Evolutionary conservation across 2,797 vertebrate species (phyloP).

Genomic region (Acipenser ruthenus): DNA sequence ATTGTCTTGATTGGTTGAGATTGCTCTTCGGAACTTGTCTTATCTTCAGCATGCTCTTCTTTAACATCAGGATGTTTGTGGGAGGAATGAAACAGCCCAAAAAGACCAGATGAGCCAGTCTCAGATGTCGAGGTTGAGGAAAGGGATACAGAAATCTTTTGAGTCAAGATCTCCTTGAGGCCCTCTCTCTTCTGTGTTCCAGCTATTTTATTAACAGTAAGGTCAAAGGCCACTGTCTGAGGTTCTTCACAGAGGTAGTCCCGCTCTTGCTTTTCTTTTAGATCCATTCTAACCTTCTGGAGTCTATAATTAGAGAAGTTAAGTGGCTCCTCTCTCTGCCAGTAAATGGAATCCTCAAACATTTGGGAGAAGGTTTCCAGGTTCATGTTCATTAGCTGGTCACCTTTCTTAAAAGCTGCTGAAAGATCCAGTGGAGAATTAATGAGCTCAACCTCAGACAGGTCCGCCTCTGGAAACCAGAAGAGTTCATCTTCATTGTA

Average conservation of each 20-base stretch:
- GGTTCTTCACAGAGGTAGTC: conserved; percentile 46
- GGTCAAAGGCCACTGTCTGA: conserved; percentile 61
- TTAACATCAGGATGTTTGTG: conserved; percentile 48
- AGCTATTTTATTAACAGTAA: conserved; percentile 51
- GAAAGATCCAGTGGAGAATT: conserved; percentile 85
- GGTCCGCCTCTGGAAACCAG: conserved; percentile 73
- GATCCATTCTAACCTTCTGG: conserved; percentile 77
- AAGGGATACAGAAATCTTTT: conserved; percentile 59
- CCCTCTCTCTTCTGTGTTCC: conserved; percentile 43
- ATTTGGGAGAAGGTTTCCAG: conserved; percentile 79
- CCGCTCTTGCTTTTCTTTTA: conserved; percentile 44
- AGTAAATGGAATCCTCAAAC: conserved; percentile 77
- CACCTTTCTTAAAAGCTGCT: conserved; percentile 72
- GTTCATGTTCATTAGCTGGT: conserved; percentile 81
- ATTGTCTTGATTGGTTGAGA: conserved; percentile 63
- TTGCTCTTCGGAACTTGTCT: conserved; percentile 60
- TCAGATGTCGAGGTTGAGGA: conserved; percentile 39
- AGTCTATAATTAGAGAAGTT: conserved; percentile 77
- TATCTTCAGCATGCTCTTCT: conserved; percentile 60
- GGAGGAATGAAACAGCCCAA: conserved; percentile 60
- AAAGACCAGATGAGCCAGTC: conserved; percentile 45
- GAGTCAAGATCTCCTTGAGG: conserved; percentile 54
- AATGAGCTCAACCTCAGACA: conserved; percentile 53
- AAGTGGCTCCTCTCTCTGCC: conserved; percentile 61
- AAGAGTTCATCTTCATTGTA: conserved; percentile 78